phyloP scores from a whole-genome alignment of 2,888 invertebrate species.

The Selenia dentaria region DNA sequence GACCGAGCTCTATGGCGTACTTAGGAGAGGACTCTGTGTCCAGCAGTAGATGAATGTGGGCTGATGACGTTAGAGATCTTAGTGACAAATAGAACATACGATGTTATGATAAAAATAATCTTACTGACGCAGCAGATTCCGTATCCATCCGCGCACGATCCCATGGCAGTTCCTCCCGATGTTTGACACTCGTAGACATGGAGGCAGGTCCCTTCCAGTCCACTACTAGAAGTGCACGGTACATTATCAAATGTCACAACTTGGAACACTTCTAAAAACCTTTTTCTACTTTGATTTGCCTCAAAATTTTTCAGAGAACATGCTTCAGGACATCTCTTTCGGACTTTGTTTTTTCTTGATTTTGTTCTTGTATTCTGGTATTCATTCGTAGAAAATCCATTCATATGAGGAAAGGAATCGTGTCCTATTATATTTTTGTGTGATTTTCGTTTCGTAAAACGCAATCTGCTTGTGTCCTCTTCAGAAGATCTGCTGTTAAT shows the following conservation, averaged over 20 bases:
- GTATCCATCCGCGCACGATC: conserved; percentile 89
- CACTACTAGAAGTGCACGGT: conserved; percentile 81
- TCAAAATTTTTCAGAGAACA: conserved; percentile 19
- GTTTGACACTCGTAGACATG: conserved; percentile 87
- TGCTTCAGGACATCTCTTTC: conserved; percentile 45
- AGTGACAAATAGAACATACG: too few species aligned
- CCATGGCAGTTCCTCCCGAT: conserved; percentile 86
- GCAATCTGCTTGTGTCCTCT: conserved; percentile 37
- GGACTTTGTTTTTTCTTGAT: conserved; percentile 41
- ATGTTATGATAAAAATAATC: too few species aligned
- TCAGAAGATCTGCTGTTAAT: neutral
- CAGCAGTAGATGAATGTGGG: too few species aligned
- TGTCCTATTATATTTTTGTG: neutral
- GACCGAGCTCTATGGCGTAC: too few species aligned
- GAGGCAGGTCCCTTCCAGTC: conserved; percentile 89
- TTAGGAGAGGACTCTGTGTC: too few species aligned
- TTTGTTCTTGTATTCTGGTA: conserved; percentile 35
- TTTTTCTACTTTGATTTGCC: conserved; percentile 35
- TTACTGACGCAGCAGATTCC: conserved; percentile 91
- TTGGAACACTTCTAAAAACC: conserved; percentile 88
- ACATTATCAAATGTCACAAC: conserved; percentile 89
- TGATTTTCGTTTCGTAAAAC: conserved; percentile 22
- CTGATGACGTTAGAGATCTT: too few species aligned
- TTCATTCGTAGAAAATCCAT: neutral
- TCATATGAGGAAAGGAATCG: neutral